Evolutionary conservation across 2,888 invertebrate genomes (phyloP), one percentile per base, ranked within the genome.

Genomic region (Hofmannophila pseudospretella): DNA sequence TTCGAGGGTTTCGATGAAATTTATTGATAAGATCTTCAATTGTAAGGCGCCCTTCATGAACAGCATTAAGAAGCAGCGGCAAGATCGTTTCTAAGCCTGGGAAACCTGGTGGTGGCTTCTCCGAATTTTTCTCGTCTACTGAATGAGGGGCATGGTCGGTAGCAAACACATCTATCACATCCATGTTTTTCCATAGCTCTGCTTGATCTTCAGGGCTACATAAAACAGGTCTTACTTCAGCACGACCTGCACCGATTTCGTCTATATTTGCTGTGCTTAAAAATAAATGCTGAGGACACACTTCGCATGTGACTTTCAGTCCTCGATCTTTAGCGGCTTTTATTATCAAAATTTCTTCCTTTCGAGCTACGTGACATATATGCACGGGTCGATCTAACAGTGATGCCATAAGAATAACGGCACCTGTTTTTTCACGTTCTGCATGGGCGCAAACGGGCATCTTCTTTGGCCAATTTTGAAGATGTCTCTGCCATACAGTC

Each of bases 101-200:
- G 66, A 94, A 99, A 0, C 98, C 99, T 1, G 98, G 98, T 4
- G 96, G 97, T 9, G 97, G 94, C 35, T 91, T 92, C 7, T 89
- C 90, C 3, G 93, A 90, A 25, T 89, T 88, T 76, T 99, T 99
- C 74, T 99, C 99, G 55, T 93, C 92, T 2, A 94, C 82, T 0
- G 96, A 93, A 68, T 99, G 99, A 0, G 99, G 99, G 1, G 99
- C 99, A 76, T 99, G 99, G 78, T 99, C 99, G 0, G 99, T 99
- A 4, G 99, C 99, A 84, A 99, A 99, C 41, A 97, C 93, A 85
- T 99, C 99, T 53, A 99, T 99, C 7, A 95, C 88, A 52, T 96
- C 93, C 63, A 99, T 81, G 78, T 99, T 97, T 52, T 97, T 97
- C 99, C 99, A 99, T 9, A 99, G 88, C 5, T 98, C 97, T 54